These are phyloP conservation scores for Marmota flaviventris DNA, from an alignment of 2,113 vertebrate species.

Conservation along the genomic window DNA sequence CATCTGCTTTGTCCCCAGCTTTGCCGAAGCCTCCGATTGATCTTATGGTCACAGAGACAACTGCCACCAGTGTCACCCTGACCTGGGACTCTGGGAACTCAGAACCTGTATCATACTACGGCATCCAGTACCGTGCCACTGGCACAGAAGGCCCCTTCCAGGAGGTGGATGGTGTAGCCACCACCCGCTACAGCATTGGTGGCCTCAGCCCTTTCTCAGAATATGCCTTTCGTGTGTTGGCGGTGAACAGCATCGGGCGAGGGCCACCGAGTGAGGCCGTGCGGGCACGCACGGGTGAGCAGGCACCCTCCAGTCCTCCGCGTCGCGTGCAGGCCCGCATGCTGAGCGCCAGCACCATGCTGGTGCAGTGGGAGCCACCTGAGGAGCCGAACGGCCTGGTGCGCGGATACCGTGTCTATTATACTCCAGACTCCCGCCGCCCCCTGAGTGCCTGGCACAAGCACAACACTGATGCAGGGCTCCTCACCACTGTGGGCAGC, in stretches of 20 bases:
- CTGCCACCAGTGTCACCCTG: conserved; percentile 98
- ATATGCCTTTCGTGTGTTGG: conserved; percentile 95
- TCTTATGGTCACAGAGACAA: conserved; percentile 96
- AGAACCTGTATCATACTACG: conserved; percentile 95
- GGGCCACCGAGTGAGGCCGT: conserved; percentile 93
- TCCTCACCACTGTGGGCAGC: conserved; percentile 94
- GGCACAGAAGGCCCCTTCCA: conserved; percentile 93
- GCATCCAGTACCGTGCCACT: conserved; percentile 96
- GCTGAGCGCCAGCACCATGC: conserved; percentile 96
- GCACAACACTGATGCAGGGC: conserved; percentile 94
- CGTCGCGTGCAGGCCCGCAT: conserved; percentile 95
- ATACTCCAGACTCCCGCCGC: conserved; percentile 89
- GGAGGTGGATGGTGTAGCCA: conserved; percentile 99
- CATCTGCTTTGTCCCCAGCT: conserved; percentile 88
- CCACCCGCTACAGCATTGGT: conserved; percentile 97
- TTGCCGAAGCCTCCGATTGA: conserved; percentile 95
- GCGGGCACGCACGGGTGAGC: conserved; percentile 95
- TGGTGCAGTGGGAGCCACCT: conserved; percentile 97
- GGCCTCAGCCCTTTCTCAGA: conserved; percentile 97
- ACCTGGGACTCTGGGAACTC: conserved; percentile 98
- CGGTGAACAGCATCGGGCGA: conserved; percentile 97
- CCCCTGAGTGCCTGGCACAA: conserved; percentile 95
- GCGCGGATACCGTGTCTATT: conserved; percentile 95
- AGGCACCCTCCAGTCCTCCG: conserved; percentile 96
- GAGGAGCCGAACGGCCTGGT: conserved; percentile 97